Conservation (phyloP, 2,888 invertebrate species). For the Pandemis cinnamomeana region DNA sequence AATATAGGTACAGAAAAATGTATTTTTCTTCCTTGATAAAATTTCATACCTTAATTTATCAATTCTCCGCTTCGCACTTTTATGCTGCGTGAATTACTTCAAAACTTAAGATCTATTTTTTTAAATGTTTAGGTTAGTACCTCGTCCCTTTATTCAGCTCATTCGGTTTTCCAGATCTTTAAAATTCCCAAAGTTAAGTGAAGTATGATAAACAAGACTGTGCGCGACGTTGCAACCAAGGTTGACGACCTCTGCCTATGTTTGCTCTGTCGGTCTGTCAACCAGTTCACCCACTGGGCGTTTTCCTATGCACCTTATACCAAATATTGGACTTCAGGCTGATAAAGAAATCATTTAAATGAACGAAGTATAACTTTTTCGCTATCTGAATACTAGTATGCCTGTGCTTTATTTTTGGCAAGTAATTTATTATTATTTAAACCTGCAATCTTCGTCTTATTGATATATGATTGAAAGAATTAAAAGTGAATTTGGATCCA, state of each 20-base stretch:
- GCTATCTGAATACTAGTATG: too few relatives aligned
- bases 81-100: too few relatives aligned
- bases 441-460: too few relatives aligned
- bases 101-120: not conserved
- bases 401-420: too few relatives aligned
- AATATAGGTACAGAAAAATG: too few relatives aligned
- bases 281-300: slow-evolving; percentile 79
- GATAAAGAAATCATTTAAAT: not conserved
- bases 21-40: too few relatives aligned
- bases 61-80: too few relatives aligned
- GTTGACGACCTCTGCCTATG: slow-evolving; percentile 73
- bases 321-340: not conserved
- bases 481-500: too few relatives aligned
- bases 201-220: slow-evolving; percentile 66
- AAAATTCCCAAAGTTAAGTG: slow-evolving; percentile 53
- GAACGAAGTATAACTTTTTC: not conserved
- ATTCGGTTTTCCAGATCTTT: not conserved
- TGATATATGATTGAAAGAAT: too few relatives aligned
- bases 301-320: slow-evolving; percentile 63
- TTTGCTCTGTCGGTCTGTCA: slow-evolving; percentile 66
- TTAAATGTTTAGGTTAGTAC: not conserved
- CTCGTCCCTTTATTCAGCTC: not conserved
- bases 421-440: too few relatives aligned
- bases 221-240: slow-evolving; percentile 53
- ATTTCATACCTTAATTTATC: too few relatives aligned